Evolutionary conservation across 2,113 vertebrate genomes (phyloP).

Genomic region (Pardalotus punctatus): DNA sequence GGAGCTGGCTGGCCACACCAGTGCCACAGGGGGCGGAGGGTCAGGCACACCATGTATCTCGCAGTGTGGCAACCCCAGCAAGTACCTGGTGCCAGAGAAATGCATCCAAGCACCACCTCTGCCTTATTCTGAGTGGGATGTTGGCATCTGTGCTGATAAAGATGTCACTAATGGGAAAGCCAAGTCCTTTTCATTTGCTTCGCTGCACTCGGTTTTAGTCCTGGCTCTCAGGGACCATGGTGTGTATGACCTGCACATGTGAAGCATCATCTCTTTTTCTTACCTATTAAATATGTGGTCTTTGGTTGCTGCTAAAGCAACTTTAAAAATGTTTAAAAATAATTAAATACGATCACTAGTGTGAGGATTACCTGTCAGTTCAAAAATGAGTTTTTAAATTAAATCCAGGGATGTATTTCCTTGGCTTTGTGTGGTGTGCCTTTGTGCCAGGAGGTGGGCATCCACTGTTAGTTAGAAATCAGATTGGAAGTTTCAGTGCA

Average conservation of each 20-base stretch:
- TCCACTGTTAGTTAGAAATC: not conserved
- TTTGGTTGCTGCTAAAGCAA: not conserved
- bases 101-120: not conserved
- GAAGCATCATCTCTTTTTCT: not conserved
- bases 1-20: not conserved
- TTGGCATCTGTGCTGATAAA: not conserved
- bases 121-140: not conserved
- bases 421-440: not conserved
- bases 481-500: not conserved
- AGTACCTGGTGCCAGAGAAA: not conserved
- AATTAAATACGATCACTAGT: not conserved
- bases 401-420: not conserved
- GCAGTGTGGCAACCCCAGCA: not conserved
- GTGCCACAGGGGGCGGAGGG: rapidly evolving
- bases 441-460: not conserved
- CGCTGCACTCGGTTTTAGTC: not conserved
- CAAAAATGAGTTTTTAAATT: not conserved
- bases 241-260: rapidly evolving
- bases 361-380: not conserved
- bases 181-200: not conserved
- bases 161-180: not conserved
- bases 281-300: not conserved
- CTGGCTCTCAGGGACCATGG: not conserved
- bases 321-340: not conserved
- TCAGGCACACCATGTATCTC: rapidly evolving